Conservation (phyloP, 2,888 invertebrate genomes). For the Drosophila mayaguana region DNA sequence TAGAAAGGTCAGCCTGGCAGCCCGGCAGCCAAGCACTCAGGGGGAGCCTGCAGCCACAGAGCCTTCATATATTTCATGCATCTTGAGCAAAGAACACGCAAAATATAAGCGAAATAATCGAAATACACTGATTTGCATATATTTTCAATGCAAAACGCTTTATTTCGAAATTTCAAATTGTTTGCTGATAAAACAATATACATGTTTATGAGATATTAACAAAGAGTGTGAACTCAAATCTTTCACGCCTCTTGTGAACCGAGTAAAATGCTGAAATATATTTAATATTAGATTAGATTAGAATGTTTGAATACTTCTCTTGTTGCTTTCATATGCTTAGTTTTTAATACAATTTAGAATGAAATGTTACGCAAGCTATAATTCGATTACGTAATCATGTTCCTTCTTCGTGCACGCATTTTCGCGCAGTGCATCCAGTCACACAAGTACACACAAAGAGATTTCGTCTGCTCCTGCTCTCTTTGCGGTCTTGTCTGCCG, state of each 20-base stretch:
- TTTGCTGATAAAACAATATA: conserved; percentile 8
- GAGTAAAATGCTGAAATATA: background rate
- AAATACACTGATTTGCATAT: conserved; percentile 9
- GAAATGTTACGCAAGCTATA: background rate
- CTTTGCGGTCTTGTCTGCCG: conserved; percentile 31
- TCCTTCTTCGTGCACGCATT: conserved; percentile 4
- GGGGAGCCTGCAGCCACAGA: conserved; percentile 11
- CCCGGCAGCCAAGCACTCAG: background rate
- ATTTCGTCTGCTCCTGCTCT: conserved; percentile 21
- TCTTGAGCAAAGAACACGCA: conserved; percentile 1
- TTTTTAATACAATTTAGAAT: background rate
- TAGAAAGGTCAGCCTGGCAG: conserved; percentile 20
- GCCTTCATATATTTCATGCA: conserved; percentile 17
- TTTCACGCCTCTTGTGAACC: background rate
- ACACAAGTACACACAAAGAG: conserved; percentile 10
- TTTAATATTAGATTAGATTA: background rate
- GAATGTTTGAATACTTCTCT: background rate
- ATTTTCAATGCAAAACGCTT: conserved; percentile 3
- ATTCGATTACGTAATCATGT: conserved; percentile 12
- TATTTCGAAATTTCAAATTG: conserved; percentile 3
- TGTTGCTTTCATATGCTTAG: background rate
- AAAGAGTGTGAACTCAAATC: background rate
- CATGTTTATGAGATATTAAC: conserved; percentile 1
- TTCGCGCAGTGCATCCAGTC: conserved; percentile 26
- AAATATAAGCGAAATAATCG: conserved; percentile 8